Percentiles rank a stretch among this genome's conserved stretches.
phyloP scores from a whole-genome alignment of 2,888 invertebrate species.

The Eupithecia insigniata region DNA sequence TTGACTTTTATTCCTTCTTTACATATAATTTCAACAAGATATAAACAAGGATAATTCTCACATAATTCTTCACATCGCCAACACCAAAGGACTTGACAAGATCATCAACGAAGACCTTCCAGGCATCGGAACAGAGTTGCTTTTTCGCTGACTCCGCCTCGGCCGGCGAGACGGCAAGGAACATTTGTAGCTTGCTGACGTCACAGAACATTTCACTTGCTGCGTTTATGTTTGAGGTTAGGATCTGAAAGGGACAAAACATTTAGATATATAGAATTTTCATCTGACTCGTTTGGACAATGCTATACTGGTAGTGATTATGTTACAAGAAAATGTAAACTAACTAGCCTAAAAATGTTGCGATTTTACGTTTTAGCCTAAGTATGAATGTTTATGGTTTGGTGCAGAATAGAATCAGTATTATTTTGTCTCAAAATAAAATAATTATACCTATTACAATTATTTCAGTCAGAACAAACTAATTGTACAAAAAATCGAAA shows the following conservation, averaged over 20 bases:
- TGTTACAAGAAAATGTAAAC: background rate
- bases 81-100: slow-evolving; percentile 72
- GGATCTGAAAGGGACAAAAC: slow-evolving; percentile 55
- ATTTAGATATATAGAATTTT: background rate
- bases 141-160: slow-evolving; percentile 61
- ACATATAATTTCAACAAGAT: background rate
- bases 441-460: no score
- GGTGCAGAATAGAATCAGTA: no score
- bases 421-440: no score
- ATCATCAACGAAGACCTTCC: slow-evolving; percentile 72
- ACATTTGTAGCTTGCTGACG: slow-evolving; percentile 59
- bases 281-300: background rate
- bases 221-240: slow-evolving; percentile 69
- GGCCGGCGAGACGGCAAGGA: slow-evolving; percentile 61
- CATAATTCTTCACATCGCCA: slow-evolving; percentile 70
- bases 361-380: no score
- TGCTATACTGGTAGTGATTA: background rate
- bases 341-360: no score
- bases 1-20: background rate
- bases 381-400: no score
- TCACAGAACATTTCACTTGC: slow-evolving; percentile 78
- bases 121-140: slow-evolving; percentile 67
- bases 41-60: slow-evolving; percentile 49
- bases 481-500: background rate
- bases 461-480: background rate